Evolutionary conservation across 1,140 invertebrate species (phyloP), one percentile per base, ranked within the genome.

Genomic region (Bombus pascuorum): DNA sequence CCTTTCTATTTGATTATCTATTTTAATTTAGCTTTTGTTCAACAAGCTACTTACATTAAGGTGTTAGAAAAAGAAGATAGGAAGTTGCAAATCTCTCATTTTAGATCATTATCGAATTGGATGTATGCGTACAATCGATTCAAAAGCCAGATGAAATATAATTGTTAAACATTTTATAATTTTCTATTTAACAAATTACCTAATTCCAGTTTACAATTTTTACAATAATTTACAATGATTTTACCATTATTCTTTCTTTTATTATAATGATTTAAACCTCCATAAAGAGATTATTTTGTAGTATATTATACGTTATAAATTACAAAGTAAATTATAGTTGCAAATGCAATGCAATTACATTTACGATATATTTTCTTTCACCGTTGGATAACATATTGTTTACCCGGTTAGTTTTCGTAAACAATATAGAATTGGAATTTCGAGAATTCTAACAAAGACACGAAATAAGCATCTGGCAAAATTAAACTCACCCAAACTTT

Each of bases 401-500:
- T 13, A 34, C 44, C 4, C 32, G 59, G 22, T 32, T 25, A n/a
- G 2, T 32, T 34, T 18, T 42, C 18, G 37, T 28, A 37, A 78
- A 44, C 37, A 32, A 65, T 3, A 12, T 13, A 28, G 37, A 10
- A 28, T 39, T 22, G 37, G 37, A 28, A 80, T 59, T 81, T 73
- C 68, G 34, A 32, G 47, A 25, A 42, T 59, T 34, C 18, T 6
- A 71, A 57, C 22, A 28, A 62, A 62, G 47, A 39, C 70, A 34
- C 5, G 4, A 42, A n/a, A 4, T 25, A 12, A 81, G 32, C 53
- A 44, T 62, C n/a, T 28, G 53, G 8, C 47, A 5, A 32, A 72
- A 81, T 72, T 81, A 79, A 68, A 68, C 62, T 79, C 12, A 37
- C 6, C 68, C n/a, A 81, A 81, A 71, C 8, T 79, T 47, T 53